Conservation (phyloP, 2,113 vertebrate genomes). For the Cynopterus brachyotis region DNA sequence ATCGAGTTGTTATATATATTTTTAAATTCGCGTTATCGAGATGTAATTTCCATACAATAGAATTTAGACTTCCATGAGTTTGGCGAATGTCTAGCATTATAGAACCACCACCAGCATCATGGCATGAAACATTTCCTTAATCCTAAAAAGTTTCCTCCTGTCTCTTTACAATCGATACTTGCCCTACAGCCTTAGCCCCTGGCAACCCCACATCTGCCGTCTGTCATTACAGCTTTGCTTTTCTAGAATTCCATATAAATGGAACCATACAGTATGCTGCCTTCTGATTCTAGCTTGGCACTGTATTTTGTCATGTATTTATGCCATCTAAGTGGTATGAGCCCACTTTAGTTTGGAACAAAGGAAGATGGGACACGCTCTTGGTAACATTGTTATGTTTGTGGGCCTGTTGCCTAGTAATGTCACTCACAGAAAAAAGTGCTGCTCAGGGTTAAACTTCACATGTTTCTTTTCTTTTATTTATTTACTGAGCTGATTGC, state of each 20-base stretch:
- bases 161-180: neutral
- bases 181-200: too few relatives aligned
- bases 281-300: neutral
- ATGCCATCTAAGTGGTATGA: neutral
- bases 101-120: accelerated
- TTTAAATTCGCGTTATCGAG: neutral
- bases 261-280: neutral
- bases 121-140: neutral
- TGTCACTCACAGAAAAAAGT: neutral
- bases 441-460: neutral
- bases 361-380: neutral
- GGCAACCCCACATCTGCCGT: neutral
- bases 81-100: neutral
- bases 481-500: neutral
- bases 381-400: neutral
- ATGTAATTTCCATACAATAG: neutral
- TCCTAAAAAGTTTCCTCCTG: accelerated
- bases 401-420: neutral
- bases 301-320: neutral
- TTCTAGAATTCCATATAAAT: neutral
- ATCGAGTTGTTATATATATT: neutral
- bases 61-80: neutral
- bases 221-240: neutral
- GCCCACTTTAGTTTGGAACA: neutral
- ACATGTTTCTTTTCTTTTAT: accelerated